phyloP scores from a whole-genome alignment of 2,797 vertebrate genomes.

The Balearica regulorum region DNA sequence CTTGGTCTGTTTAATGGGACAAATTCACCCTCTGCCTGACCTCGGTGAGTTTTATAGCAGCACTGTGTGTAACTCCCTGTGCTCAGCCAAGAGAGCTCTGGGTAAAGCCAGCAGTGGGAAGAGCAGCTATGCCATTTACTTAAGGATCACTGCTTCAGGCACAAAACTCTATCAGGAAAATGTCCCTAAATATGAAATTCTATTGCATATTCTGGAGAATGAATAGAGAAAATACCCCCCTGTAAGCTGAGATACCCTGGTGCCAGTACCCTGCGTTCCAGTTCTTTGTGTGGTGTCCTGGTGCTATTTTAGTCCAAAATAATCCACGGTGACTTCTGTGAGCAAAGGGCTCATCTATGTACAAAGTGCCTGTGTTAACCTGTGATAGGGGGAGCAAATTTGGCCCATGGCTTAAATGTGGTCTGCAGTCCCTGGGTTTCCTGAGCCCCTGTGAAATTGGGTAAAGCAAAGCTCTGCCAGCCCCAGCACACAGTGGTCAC shows the following conservation, averaged over 20 bases:
- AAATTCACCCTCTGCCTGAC: background rate
- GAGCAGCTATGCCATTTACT: background rate
- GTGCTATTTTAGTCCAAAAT: background rate
- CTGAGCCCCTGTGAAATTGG: background rate
- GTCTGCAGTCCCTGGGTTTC: background rate
- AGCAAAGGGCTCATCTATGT: background rate
- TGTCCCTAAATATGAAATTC: background rate
- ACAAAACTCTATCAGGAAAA: background rate
- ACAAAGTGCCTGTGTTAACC: background rate
- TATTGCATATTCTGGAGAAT: background rate
- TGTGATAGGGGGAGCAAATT: background rate
- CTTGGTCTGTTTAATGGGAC: background rate
- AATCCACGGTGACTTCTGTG: background rate
- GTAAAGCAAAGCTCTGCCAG: background rate
- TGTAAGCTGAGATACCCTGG: background rate
- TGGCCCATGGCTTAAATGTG: background rate
- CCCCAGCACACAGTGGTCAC: background rate
- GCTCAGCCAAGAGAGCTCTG: background rate
- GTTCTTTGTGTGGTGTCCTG: background rate
- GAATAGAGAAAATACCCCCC: background rate
- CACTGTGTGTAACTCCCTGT: background rate
- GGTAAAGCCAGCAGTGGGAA: background rate
- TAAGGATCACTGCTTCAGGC: background rate
- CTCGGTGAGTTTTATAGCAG: background rate
- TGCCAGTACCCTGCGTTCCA: background rate